Conservation (phyloP, 2,888 invertebrate genomes). For the Oegoconia quadripuncta region DNA sequence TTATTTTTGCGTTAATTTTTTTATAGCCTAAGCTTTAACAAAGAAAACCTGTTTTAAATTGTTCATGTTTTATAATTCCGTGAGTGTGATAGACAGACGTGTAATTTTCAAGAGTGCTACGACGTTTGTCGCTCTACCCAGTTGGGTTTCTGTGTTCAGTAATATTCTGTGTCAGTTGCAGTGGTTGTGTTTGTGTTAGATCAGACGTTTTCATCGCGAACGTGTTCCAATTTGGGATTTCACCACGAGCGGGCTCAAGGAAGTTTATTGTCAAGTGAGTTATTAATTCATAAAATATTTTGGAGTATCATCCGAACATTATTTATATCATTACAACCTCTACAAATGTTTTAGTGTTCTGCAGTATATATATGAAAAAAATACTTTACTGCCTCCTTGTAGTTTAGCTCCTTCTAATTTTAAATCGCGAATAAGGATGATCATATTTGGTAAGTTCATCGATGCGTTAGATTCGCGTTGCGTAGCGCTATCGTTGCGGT, state of each 20-base stretch:
- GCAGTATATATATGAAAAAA: too few species aligned
- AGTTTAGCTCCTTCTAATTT: not conserved
- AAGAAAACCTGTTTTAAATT: slow-evolving; percentile 58
- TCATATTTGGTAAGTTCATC: not conserved
- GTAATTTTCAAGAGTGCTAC: slow-evolving; percentile 44
- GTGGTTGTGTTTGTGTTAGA: slow-evolving; percentile 74
- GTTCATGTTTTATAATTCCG: slow-evolving; percentile 39
- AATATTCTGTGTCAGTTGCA: slow-evolving; percentile 74
- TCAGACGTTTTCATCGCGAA: slow-evolving; percentile 69
- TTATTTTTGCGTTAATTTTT: slow-evolving; percentile 67
- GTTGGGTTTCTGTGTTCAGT: slow-evolving; percentile 70
- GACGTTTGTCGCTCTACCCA: slow-evolving; percentile 50
- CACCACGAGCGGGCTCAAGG: slow-evolving; percentile 78
- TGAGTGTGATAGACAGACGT: slow-evolving; percentile 37
- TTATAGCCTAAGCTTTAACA: slow-evolving; percentile 49
- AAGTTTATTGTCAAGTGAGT: slow-evolving; percentile 76
- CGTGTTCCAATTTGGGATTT: slow-evolving; percentile 75
- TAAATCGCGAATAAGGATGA: not conserved
- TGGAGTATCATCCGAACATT: not conserved
- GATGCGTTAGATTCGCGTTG: not conserved
- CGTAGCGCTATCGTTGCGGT: not conserved
- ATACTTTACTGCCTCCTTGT: too few species aligned
- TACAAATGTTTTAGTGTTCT: too few species aligned
- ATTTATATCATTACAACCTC: not conserved
- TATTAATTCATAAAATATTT: slow-evolving; percentile 8